Percentiles rank a stretch among this genome's conserved stretches.
Conservation (phyloP, 1,140 invertebrate species). For the Sesamia nonagrioides region DNA sequence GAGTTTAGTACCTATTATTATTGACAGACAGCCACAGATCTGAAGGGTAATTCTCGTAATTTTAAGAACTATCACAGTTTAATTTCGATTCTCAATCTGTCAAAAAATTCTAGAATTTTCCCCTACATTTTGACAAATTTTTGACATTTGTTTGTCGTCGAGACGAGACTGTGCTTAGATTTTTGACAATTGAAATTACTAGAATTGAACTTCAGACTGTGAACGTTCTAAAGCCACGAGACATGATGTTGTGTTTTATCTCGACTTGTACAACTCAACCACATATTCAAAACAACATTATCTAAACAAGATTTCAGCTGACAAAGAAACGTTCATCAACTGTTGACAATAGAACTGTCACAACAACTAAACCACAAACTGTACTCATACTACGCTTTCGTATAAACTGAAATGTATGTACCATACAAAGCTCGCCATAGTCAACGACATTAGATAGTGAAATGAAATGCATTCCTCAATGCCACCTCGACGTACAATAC, state of each 20-base stretch:
- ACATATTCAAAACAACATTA: conserved; percentile 6
- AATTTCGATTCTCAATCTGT: too few species aligned
- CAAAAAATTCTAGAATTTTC: too few species aligned
- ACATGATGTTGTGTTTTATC: not conserved
- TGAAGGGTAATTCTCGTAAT: too few species aligned
- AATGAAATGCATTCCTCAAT: conserved; percentile 54
- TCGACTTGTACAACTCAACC: not conserved
- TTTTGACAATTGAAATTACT: too few species aligned
- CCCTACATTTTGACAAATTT: too few species aligned
- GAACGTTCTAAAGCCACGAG: not conserved
- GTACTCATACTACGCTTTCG: not conserved
- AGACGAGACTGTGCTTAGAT: too few species aligned
- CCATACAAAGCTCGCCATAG: not conserved
- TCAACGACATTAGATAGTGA: conserved; percentile 35
- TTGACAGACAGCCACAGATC: too few species aligned
- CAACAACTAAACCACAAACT: conserved; percentile 9
- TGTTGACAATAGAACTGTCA: conserved; percentile 40
- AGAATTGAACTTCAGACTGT: too few species aligned
- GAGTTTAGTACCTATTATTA: too few species aligned
- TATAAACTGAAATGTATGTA: not conserved
- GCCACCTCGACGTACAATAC: conserved; percentile 22
- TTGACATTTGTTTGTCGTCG: too few species aligned
- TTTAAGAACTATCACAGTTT: too few species aligned
- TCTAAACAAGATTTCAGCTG: conserved; percentile 5
- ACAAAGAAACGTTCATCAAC: conserved; percentile 22